Evolutionary conservation across 2,797 vertebrate species (phyloP), one percentile per base, ranked within the genome.

Genomic region (Sparus aurata): DNA sequence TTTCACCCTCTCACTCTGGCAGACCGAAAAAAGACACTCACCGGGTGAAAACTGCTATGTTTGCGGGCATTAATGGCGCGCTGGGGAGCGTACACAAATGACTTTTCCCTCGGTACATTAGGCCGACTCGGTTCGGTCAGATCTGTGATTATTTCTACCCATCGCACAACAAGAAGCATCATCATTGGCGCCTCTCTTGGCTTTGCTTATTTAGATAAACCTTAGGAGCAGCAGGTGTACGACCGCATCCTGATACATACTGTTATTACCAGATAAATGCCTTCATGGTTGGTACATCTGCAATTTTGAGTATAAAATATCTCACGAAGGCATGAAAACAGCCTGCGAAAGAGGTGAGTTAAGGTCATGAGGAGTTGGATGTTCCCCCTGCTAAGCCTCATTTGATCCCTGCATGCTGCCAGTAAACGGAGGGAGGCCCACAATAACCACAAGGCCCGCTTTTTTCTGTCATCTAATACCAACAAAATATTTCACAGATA

Each of bases 401-500:
- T 92, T 85, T 88, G 75, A 88, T 83, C 52, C 65, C 72, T 47
- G 65, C 41, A 2, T 73, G 59, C 66, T 72, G 70, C 78, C 71
- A 82, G 76, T 85, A 85, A 85, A 86, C 75, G 87, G 63, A 64
- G n/a, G 53, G 50, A 64, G 72, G 43, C 63, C 58, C 65, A 69
- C 83, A 87, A 82, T 81, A 89, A 90, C 79, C 79, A 73, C 77
- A 59, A 69, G 58, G 54, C 54, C 76, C 62, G 65, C 69, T 77
- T 85, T 84, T 89, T 84, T 85, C 87, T 86, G 84, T 82, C 83
- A 83, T 91, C 87, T 91, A 93, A 93, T 89, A 90, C 85, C 90
- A 92, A 92, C 90, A 85, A 88, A 92, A 91, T 92, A 92, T 93
- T 92, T 93, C 91, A 93, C 90, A 92, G 90, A 88, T 89, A 91